Conservation (phyloP, 2,113 vertebrate species). For the Orthochromis malagaraziensis region DNA sequence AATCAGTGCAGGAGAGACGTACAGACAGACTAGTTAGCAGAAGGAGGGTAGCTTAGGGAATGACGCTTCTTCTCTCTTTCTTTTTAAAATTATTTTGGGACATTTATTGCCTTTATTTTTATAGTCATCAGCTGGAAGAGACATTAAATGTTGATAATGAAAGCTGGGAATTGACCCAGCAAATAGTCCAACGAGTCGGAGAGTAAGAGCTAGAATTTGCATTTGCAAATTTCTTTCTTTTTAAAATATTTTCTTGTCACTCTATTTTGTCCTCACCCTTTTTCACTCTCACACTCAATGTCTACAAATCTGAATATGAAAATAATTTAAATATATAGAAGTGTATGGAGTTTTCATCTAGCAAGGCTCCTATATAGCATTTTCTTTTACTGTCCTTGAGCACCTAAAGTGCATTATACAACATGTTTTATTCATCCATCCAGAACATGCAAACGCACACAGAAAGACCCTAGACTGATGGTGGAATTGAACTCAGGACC, state of each 20-base stretch:
- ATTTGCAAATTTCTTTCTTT: not conserved
- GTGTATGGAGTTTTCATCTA: not conserved
- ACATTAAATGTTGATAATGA: not conserved
- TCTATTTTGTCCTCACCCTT: not conserved
- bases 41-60: not conserved
- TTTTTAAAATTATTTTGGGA: not conserved
- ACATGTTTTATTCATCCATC: not conserved
- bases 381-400: not conserved
- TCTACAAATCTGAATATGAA: not conserved
- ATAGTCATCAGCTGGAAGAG: not conserved
- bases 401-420: not conserved
- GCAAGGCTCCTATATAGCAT: not conserved
- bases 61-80: not conserved
- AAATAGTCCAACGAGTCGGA: not conserved
- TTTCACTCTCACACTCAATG: not conserved
- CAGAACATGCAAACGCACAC: not conserved
- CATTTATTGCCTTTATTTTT: not conserved
- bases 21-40: constrained; percentile 50
- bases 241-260: not conserved
- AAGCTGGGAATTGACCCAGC: not conserved
- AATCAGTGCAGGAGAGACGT: constrained; percentile 77
- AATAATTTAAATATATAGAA: not conserved
- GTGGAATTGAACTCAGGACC: not conserved
- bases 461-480: not conserved
- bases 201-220: not conserved